Percentiles rank a stretch among this genome's conserved stretches.
phyloP scores from a whole-genome alignment of 2,113 vertebrate species.

The Pampusana beccarii region DNA sequence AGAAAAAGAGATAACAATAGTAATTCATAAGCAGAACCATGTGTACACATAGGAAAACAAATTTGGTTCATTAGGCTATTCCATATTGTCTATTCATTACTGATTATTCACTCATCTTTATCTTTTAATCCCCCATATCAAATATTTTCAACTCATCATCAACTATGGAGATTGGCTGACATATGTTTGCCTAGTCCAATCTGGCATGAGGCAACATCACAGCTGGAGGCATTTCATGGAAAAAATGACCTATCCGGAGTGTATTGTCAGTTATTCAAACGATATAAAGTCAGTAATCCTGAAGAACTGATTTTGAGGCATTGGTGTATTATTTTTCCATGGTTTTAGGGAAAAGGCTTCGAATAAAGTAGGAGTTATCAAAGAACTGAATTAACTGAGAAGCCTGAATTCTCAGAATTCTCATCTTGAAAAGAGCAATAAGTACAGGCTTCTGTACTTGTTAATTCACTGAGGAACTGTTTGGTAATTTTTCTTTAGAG shows the following conservation, averaged over 20 bases:
- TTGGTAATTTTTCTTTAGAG: not conserved
- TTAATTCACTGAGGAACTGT: not conserved
- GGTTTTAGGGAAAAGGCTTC: not conserved
- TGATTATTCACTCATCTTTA: conserved; percentile 27
- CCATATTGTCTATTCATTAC: not conserved
- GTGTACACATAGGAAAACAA: not conserved
- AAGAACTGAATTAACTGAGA: not conserved
- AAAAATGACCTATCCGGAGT: not conserved
- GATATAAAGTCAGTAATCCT: not conserved
- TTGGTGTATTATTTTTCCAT: not conserved
- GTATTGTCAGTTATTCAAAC: not conserved
- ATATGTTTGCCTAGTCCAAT: not conserved
- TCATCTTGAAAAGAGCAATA: not conserved
- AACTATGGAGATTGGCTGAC: not conserved
- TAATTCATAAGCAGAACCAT: conserved; percentile 12
- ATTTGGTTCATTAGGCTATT: not conserved
- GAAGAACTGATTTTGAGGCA: not conserved
- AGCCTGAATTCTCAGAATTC: not conserved
- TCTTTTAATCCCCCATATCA: conserved; percentile 28
- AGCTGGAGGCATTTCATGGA: conserved; percentile 34
- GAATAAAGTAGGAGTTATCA: not conserved
- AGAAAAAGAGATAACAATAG: not conserved
- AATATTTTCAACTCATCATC: conserved; percentile 3
- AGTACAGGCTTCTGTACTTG: not conserved
- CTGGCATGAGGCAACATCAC: not conserved